Evolutionary conservation across 2,113 vertebrate genomes (phyloP).

Genomic region (Mastomys coucha): DNA sequence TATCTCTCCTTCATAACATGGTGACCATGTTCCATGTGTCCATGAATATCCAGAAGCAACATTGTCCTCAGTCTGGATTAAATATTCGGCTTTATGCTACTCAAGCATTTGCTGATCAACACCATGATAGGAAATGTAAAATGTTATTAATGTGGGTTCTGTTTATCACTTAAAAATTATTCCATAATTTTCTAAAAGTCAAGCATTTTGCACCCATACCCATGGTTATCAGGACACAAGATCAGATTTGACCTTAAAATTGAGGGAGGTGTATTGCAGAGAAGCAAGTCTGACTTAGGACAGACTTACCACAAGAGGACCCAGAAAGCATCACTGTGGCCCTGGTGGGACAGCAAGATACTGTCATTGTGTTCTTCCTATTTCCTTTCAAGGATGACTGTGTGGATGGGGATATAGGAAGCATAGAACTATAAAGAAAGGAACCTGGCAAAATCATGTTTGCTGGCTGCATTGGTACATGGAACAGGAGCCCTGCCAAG

Average conservation of each 20-base stretch:
- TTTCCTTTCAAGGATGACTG: not conserved
- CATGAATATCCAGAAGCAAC: not conserved
- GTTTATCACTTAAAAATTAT: not conserved
- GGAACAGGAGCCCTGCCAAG: not conserved
- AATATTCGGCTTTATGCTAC: not conserved
- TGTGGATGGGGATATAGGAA: not conserved
- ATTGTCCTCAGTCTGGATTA: not conserved
- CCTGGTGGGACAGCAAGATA: not conserved
- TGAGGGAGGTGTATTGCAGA: not conserved
- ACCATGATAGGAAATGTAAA: not conserved
- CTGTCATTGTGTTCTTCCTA: not conserved
- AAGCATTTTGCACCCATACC: not conserved
- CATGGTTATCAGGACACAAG: not conserved
- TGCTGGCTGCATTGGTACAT: not conserved
- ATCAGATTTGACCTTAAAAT: not conserved
- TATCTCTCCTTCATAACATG: not conserved
- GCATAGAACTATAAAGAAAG: not conserved
- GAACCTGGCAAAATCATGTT: not conserved
- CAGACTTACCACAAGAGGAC: not conserved
- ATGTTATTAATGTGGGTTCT: not conserved
- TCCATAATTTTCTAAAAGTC: not conserved
- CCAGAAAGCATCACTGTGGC: not conserved
- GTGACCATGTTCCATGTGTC: too few species aligned
- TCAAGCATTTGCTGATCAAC: not conserved
- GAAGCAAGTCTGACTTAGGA: not conserved